Percentiles rank a stretch among this genome's conserved stretches.
phyloP scores from a whole-genome alignment of 2,888 invertebrate species.

The Plebejus argus region DNA sequence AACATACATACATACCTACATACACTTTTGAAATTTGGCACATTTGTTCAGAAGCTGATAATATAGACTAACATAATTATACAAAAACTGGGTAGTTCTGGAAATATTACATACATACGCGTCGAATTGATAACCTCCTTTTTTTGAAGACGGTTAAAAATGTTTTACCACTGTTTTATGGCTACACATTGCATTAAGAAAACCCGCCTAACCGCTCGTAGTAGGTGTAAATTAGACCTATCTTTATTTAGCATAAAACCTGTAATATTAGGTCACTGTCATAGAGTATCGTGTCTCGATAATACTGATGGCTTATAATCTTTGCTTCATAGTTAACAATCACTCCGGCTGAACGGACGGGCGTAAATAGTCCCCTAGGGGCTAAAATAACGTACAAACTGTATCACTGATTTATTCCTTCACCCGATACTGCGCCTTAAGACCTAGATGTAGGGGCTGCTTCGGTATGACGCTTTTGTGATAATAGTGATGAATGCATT shows the following conservation, averaged over 20 bases:
- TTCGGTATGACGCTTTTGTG: constrained; percentile 8
- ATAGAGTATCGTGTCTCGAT: constrained; percentile 56
- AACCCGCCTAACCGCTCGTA: constrained; percentile 4
- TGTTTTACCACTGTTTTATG: background rate
- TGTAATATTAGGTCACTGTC: constrained; percentile 31
- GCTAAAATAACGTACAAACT: constrained; percentile 44
- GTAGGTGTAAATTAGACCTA: constrained; percentile 23
- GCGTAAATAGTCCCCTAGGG: constrained; percentile 75
- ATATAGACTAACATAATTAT: no score
- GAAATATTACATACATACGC: no score
- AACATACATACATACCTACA: no score
- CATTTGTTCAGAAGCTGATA: no score
- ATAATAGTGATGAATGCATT: constrained; percentile 28
- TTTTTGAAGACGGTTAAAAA: no score
- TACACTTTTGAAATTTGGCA: no score
- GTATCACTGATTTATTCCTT: background rate
- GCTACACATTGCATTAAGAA: background rate
- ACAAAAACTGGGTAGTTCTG: no score
- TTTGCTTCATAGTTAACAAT: constrained; percentile 71
- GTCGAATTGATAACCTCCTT: no score
- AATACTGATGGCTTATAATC: constrained; percentile 71
- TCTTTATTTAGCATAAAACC: constrained; percentile 34
- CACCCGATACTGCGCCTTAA: constrained; percentile 31
- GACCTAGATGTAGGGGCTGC: background rate
- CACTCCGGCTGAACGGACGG: constrained; percentile 58